Evolutionary conservation across 92 coral and sea anemone genomes (phyloP), one percentile per base, ranked within the genome.

Genomic region (Chrysogorgia sp.): DNA sequence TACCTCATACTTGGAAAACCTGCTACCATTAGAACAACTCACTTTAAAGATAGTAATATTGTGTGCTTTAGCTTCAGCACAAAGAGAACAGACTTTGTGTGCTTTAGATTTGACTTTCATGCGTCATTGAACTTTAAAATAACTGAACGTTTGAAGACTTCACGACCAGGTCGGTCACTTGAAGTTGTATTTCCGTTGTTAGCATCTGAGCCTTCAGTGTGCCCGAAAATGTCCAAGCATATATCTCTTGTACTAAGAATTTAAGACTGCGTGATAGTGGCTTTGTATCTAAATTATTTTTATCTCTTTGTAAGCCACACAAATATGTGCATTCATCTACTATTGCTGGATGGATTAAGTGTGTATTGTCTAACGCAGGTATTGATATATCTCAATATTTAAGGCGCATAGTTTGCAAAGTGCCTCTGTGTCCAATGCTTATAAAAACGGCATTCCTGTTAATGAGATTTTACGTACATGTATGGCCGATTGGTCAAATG

Each of bases 1-100:
- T 7, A 84, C 86, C 9, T 8, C 15, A 17, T 84, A 84, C 58
- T 67, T 75, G n/a, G 66, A 50, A 32, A 83, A 88, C 15, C 63
- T 83, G 75, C 69, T 76, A 48, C 87, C 85, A n/a, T 66, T 87
- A 88, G 85, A 83, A 22, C 85, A 81, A 45, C 67, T 82, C 33
- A 87, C 90, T 40, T 68, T 88, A 19, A 84, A 77, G 49, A 88
- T 83, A 66, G 81, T 76, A 32, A 80, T 76, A 81, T 78, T 84
- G 58, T 81, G 84, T 76, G 82, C 84, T 31, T 84, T 88, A 41
- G 40, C 76, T 0, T 75, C 86, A 0, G 88, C 81, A 35, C 91
- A 74, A 69, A 74, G 77, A 60, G 81, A 58, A 52, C 88, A 79
- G 75, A 79, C 83, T 6, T 83, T 83, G 48, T 43, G 58, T 63